Base-by-base conservation (phyloP, 2,888 invertebrate species). In the Stenodera caucasica region DNA sequence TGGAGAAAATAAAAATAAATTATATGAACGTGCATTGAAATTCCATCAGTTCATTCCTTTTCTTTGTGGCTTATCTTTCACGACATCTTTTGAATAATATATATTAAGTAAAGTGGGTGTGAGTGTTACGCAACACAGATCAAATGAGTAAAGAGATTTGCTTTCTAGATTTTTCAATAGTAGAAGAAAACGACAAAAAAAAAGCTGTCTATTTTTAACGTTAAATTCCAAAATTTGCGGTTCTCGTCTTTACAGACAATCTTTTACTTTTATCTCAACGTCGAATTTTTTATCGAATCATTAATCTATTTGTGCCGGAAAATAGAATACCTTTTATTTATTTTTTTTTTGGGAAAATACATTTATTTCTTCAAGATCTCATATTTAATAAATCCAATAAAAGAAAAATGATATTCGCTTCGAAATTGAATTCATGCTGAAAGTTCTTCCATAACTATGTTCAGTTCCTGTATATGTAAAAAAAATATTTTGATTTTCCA, bases 31-130 rank as follows among this genome's bases (percentile, higher is more conserved):
- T 45, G 23, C 45, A 23, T 4, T 5, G 45, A 45, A 45, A 12
- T 45, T 45, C 23, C 23, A 45, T 45, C 21, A 23, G 1, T 12
- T 21, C 12, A 23, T 23, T 45, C 4, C 1, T 55, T 62, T 62
- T 53, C 56, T 56, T 62, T 55, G 58, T 53, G 52, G 37, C 37
- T 58, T 62, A 58, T 62, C 62, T 58, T 53, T 58, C 50, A 58
- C 56, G 58, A 56, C 58, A 55, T 58, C 56, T 53, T 53, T 21
- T 62, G 62, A 58, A 62, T 62, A 62, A 62, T 56, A 58, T 62
- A 62, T 56, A 52, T 56, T 14, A 26, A 37, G 58, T 53, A 45
- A 58, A 56, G 62, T 56, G 56, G 50, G 62, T 56, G 55, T 55
- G 53, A 62, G 56, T 54, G 61, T 40, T 58, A 61, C 58, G 55